These are phyloP conservation scores for Steinernema hermaphroditum DNA, from an alignment of 2,888 invertebrate genomes.

Conservation along the genomic window DNA sequence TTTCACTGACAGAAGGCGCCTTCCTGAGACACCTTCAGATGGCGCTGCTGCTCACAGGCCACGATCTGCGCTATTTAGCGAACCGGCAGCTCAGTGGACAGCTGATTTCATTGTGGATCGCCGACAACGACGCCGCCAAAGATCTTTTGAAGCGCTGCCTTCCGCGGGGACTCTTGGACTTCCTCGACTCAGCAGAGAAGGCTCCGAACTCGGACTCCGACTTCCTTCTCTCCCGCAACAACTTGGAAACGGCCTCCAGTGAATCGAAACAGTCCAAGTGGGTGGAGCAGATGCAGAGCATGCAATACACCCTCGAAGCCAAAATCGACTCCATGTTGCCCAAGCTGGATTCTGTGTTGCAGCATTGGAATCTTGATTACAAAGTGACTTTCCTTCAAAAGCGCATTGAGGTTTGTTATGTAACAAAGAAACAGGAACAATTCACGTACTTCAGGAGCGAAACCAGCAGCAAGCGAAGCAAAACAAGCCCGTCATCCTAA, in stretches of 20 bases:
- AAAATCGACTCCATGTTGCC: slow-evolving; percentile 69
- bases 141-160: slow-evolving; percentile 59
- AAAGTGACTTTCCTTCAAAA: slow-evolving; percentile 66
- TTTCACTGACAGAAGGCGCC: slow-evolving; percentile 94
- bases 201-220: slow-evolving; percentile 75
- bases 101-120: slow-evolving; percentile 91
- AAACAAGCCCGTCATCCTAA: slow-evolving; percentile 81
- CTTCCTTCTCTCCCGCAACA: slow-evolving; percentile 76
- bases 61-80: slow-evolving; percentile 75
- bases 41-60: slow-evolving; percentile 81
- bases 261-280: slow-evolving; percentile 44
- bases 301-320: slow-evolving; percentile 67
- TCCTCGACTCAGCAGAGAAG: slow-evolving; percentile 82
- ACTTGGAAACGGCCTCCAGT: slow-evolving; percentile 81
- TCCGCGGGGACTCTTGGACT: slow-evolving; percentile 85
- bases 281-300: slow-evolving; percentile 42
- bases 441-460: slow-evolving; percentile 35
- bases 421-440: background rate
- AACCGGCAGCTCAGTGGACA: slow-evolving; percentile 84
- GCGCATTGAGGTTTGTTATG: slow-evolving; percentile 40
- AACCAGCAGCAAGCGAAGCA: slow-evolving; percentile 45
- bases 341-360: slow-evolving; percentile 69
- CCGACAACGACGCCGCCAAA: slow-evolving; percentile 74
- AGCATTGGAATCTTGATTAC: slow-evolving; percentile 70
- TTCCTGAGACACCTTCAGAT: slow-evolving; percentile 86